Evolutionary conservation across 2,797 vertebrate genomes (phyloP), one percentile per base, ranked within the genome.

Genomic region (Betta splendens): DNA sequence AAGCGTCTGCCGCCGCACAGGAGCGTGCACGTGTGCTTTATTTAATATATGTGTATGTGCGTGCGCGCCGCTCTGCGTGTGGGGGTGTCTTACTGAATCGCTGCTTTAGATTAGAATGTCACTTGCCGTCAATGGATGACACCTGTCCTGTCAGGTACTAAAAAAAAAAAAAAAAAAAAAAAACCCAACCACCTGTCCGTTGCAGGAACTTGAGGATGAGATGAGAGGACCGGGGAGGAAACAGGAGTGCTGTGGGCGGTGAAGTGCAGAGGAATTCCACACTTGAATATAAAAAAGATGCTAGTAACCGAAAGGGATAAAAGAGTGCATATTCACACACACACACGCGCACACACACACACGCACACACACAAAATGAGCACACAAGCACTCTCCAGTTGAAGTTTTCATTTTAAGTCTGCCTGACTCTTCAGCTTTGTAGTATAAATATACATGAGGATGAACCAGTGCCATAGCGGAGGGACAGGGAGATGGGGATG

Each of bases 401-500:
- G 67, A 66, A 83, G 75, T 84, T 85, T 87, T 85, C 79, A 85
- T 83, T 85, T 86, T 74, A 79, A 87, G 80, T 88, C 80, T 44
- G 76, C 78, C 71, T 77, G 72, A 81, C 76, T 87, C 80, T 81
- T 79, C 84, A 80, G 85, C 79, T 88, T 85, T 85, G 78, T 80
- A 58, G 50, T 83, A 89, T 89, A 81, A 87, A 90, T 90, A 89
- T 87, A 91, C 85, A 91, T 90, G 87, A 89, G 83, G 78, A 82
- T 73, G 83, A 87, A 83, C 70, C 65, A 69, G 79, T 84, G 83
- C 75, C 66, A 78, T 79, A 84, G 73, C 77, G 81, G 76, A 84
- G 71, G 65, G 76, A 72, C 76, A 68, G 67, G 49, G 75, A 78
- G 76, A 69, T 68, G 51, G 44, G 53, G 56, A 55, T 48, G 64